Base-by-base conservation (phyloP, 1,140 invertebrate species). In the Panagrolaimus sp. region DNA sequence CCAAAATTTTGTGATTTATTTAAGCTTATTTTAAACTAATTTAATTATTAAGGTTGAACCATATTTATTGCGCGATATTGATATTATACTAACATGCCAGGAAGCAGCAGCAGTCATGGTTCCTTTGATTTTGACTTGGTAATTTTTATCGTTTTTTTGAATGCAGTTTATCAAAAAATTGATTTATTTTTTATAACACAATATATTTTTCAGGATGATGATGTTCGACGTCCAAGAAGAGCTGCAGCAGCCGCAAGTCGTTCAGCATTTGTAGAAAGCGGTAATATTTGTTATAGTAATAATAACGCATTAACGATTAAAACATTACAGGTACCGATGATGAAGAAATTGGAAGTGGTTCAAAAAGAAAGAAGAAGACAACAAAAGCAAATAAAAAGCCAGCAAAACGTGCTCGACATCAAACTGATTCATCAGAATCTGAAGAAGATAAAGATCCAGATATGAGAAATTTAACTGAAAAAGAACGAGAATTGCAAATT, bases 401-500 rank as follows among this genome's bases (percentile, higher is more conserved):
- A 11, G 51, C 51, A 8, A 57, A 57, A 8, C 51, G 51, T 0
- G 20, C 11, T 3, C 51, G 51, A 3, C 51, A 16, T 20, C 27
- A 20, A 11, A 20, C 51, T 20, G 27, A 27, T 27, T 25, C 20
- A 13, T 20, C 14, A 14, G 11, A 11, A 20, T 57, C 51, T 27
- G n/a, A 13, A 11, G 51, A 57, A 5, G 51, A 13, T 4, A 27
- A 57, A 20, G 51, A 57, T 11, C 4, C n/a, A 27, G 48, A 25
- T 25, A 51, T 51, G 48, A 57, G 27, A 20, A 57, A 57, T 57
- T 20, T 57, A 27, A 57, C 51, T 5, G 51, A 57, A 13, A 57
- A 57, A 27, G 51, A 57, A 20, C 51, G 51, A 9, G 51, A 57
- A 57, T 57, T 57, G 51, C 14, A 57, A 20, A 57, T 57, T 16